Conservation (phyloP, 2,888 invertebrate species). For the Seladonia tumulorum region DNA sequence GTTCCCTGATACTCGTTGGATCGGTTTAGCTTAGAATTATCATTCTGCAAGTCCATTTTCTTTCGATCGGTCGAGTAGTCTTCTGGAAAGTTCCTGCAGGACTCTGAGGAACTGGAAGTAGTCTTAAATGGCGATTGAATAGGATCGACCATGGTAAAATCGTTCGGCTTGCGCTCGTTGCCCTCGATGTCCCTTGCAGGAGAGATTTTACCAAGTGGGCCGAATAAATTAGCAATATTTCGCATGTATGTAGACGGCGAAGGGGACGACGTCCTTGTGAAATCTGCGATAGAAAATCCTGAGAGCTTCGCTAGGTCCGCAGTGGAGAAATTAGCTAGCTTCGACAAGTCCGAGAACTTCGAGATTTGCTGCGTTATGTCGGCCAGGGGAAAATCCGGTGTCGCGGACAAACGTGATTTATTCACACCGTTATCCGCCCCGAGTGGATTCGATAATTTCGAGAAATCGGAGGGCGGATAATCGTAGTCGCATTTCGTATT, state of each 20-base stretch:
- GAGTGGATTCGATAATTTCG: conserved; percentile 75
- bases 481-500: conserved; percentile 81
- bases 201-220: conserved; percentile 77
- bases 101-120: conserved; percentile 65
- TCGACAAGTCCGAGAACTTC: conserved; percentile 81
- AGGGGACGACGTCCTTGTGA: conserved; percentile 78
- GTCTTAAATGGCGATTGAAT: conserved; percentile 73
- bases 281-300: conserved; percentile 80
- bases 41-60: conserved; percentile 64
- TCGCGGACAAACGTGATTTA: conserved; percentile 70
- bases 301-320: conserved; percentile 81
- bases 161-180: conserved; percentile 72
- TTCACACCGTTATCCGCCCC: conserved; percentile 72
- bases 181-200: conserved; percentile 74
- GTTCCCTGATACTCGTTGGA: conserved; percentile 71
- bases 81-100: conserved; percentile 69
- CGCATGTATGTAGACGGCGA: conserved; percentile 80
- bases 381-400: conserved; percentile 79
- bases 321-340: conserved; percentile 80
- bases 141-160: conserved; percentile 73
- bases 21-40: conserved; percentile 65
- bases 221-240: conserved; percentile 82
- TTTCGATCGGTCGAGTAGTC: conserved; percentile 74
- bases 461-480: conserved; percentile 76
- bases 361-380: conserved; percentile 80